Evolutionary conservation across 2,113 vertebrate species (phyloP), one percentile per base, ranked within the genome.

Genomic region (Odocoileus virginianus): DNA sequence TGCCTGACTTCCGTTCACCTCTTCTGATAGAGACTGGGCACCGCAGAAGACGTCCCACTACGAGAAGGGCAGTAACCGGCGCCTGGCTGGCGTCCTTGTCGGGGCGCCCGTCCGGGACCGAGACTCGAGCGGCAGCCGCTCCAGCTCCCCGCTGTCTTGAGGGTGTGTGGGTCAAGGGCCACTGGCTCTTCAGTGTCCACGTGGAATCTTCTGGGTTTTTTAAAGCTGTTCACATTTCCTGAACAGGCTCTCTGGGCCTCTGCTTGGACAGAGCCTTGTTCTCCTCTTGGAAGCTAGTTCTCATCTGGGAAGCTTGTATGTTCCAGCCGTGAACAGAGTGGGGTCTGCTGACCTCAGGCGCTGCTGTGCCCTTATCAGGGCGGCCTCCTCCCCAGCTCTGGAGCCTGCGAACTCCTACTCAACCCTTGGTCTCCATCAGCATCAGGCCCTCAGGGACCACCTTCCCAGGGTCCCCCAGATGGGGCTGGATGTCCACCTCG

Each of bases 81-180:
- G 1, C 30, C 52, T 45, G 52, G 45, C 9, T 19, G 52, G 7
- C 2, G 1, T 74, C 14, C 60, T 40, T 9, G 43, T 27, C 17
- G 19, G 19, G 60, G 58, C 13, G 10, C 14, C 14, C 0, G 9
- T 11, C n/a, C 0, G 17, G 36, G 57, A 23, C 7, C 2, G 2
- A 16, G 47, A 2, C 30, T 3, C 3, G 3, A 10, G 74, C 1
- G 15, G 19, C 19, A 10, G 40, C 50, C 0, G 14, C 58, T 82
- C 13, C 5, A 16, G 47, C 16, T 16, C 19, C 33, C 30, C 2
- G 1, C 1, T 27, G 30, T 71, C 40, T 25, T 7, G 50, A 82
- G n/a, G 27, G 33, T 2, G 2, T 6, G 4, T 57, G 28, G 28
- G 10, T 16, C 6, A 27, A n/a, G 9, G 3, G 19, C 55, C 58